A percentile compares a stretch with the other conserved stretches of the same genome.
Evolutionary conservation across 2,113 vertebrate genomes (phyloP).

Genomic region (Ceuthmochares aereus): DNA sequence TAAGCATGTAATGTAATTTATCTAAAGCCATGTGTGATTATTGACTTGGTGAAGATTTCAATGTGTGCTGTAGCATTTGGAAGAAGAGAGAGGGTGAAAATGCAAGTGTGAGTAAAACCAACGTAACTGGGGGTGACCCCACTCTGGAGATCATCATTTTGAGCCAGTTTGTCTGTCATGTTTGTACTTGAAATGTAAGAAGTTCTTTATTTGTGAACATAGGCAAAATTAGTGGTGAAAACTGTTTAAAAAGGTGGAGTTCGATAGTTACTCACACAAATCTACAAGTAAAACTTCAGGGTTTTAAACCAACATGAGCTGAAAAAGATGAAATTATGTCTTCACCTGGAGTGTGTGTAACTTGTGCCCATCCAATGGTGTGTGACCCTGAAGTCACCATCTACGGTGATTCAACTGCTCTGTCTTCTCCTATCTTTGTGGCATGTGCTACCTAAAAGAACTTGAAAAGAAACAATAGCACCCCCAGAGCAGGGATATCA

Average conservation of each 20-base stretch:
- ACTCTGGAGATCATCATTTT: fast-evolving
- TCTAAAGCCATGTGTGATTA: not conserved
- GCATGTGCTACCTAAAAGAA: not conserved
- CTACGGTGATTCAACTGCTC: not conserved
- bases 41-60: not conserved
- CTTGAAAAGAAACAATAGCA: not conserved
- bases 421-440: not conserved
- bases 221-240: not conserved
- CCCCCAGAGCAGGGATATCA: not conserved
- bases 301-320: not conserved
- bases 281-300: not conserved
- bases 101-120: not conserved
- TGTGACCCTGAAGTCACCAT: not conserved
- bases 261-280: not conserved
- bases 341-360: not conserved
- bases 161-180: fast-evolving
- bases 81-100: not conserved
- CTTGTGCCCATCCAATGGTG: not conserved
- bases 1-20: not conserved
- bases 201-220: not conserved
- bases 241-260: not conserved
- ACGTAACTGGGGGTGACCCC: fast-evolving
- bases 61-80: not conserved
- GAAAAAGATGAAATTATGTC: not conserved
- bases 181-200: not conserved